A percentile compares a stretch with the other conserved stretches of the same genome.
Evolutionary conservation across 2,113 vertebrate species (phyloP).

Genomic region (Upupa epops): DNA sequence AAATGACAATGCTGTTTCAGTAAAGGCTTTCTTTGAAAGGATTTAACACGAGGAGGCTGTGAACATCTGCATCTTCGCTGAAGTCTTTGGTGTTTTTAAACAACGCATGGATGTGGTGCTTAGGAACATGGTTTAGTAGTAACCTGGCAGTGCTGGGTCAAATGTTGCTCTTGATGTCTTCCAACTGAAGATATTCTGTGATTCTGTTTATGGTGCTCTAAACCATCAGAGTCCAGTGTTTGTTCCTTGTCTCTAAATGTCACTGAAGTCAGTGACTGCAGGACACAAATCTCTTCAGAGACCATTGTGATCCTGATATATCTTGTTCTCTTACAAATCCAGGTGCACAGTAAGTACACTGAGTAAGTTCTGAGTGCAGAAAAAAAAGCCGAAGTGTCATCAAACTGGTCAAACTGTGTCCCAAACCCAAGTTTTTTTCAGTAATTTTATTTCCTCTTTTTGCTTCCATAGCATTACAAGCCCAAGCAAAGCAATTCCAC

Average conservation of each 20-base stretch:
- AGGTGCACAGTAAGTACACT: background rate
- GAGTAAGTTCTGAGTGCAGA: background rate
- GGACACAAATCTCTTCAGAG: background rate
- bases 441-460: background rate
- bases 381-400: background rate
- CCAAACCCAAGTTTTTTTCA: background rate
- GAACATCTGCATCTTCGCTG: background rate
- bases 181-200: too few species aligned
- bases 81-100: too few species aligned
- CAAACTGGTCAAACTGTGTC: background rate
- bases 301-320: background rate
- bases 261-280: background rate
- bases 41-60: background rate
- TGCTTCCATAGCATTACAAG: background rate
- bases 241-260: background rate
- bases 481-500: background rate
- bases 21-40: background rate
- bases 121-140: too few species aligned
- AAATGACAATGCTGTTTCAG: background rate
- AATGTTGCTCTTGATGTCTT: too few species aligned
- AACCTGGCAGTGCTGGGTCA: too few species aligned
- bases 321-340: background rate
- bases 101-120: too few species aligned
- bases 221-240: background rate
- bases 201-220: background rate